Conservation (phyloP, 2,888 invertebrate species). For the Nomada flava region DNA sequence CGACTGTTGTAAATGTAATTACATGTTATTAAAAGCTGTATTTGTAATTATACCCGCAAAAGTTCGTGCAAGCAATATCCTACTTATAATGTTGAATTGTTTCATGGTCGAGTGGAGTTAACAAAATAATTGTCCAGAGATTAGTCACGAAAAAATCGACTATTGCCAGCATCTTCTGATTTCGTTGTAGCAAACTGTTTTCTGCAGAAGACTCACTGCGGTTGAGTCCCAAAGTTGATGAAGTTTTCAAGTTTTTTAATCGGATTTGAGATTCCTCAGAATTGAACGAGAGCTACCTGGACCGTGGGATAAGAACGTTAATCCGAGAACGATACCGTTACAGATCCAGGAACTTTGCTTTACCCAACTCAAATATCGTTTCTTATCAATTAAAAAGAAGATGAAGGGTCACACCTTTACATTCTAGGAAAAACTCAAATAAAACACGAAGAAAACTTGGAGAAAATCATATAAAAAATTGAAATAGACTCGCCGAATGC, state of each 20-base stretch:
- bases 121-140: too few relatives aligned
- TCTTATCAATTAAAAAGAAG: too few relatives aligned
- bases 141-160: too few relatives aligned
- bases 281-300: slow-evolving; percentile 19
- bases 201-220: not conserved
- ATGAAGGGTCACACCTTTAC: too few relatives aligned
- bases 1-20: too few relatives aligned
- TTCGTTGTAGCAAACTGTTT: not conserved
- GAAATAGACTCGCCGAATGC: not conserved
- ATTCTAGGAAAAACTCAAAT: not conserved
- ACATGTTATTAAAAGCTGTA: too few relatives aligned
- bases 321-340: slow-evolving; percentile 30
- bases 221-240: not conserved
- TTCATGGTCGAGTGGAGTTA: too few relatives aligned
- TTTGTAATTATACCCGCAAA: too few relatives aligned
- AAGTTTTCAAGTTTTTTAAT: slow-evolving; percentile 31
- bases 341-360: slow-evolving; percentile 9
- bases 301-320: slow-evolving; percentile 29
- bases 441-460: not conserved
- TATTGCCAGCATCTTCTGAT: too few relatives aligned
- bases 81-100: too few relatives aligned
- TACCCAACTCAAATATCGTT: slow-evolving; percentile 13
- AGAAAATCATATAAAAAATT: not conserved
- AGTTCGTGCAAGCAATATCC: too few relatives aligned
- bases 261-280: slow-evolving; percentile 1